Percentiles rank a stretch among this genome's conserved stretches.
phyloP scores from a whole-genome alignment of 2,797 vertebrate species.

The Eulemur albifrons region DNA sequence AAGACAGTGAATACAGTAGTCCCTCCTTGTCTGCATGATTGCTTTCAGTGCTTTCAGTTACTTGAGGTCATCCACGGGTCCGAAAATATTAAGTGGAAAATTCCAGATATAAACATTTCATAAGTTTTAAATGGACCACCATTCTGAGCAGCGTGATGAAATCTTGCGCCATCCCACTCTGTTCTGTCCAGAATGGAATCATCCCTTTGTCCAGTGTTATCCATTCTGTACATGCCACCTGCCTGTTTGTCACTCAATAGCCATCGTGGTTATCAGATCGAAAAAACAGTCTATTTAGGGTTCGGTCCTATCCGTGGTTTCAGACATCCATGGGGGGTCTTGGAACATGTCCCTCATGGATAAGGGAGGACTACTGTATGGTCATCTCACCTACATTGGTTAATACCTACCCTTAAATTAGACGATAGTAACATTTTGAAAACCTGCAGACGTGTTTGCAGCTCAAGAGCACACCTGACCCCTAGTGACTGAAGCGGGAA shows the following conservation, averaged over 20 bases:
- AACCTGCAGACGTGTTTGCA: background rate
- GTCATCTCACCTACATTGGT: background rate
- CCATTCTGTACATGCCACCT: background rate
- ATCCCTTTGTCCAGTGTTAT: background rate
- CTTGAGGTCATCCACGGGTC: background rate
- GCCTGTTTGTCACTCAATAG: background rate
- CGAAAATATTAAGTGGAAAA: background rate
- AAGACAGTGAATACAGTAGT: background rate
- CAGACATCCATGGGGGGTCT: background rate
- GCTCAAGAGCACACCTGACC: conserved; percentile 44
- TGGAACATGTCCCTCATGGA: too few species aligned
- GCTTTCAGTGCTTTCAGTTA: background rate
- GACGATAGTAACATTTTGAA: background rate
- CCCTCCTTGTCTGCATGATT: background rate
- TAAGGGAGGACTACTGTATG: background rate
- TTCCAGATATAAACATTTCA: background rate
- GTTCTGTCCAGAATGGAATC: background rate
- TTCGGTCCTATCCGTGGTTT: background rate
- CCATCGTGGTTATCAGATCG: background rate
- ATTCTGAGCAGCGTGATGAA: background rate
- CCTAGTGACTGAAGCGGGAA: conserved; percentile 49
- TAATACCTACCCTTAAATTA: background rate
- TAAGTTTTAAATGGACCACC: background rate
- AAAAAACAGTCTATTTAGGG: background rate
- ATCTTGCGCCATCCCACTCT: background rate